Percentiles rank a stretch among this genome's conserved stretches.
These are phyloP conservation scores for Girardinichthys multiradiatus DNA, from an alignment of 2,113 vertebrate genomes.

Conservation along the genomic window DNA sequence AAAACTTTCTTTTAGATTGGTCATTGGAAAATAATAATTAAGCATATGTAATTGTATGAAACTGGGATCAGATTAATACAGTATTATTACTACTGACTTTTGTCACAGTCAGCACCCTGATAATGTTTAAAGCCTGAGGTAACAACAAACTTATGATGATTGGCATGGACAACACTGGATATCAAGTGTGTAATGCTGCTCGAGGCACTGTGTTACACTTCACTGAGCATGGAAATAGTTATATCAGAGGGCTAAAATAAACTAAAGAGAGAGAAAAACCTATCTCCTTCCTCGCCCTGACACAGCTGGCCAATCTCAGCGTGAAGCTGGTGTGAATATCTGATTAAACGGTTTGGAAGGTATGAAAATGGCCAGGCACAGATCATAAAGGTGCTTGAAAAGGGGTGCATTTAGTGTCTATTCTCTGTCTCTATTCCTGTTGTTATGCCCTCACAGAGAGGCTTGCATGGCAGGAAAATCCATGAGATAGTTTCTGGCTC, in stretches of 20 bases:
- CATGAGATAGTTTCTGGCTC: not conserved
- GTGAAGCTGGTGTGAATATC: conserved; percentile 9
- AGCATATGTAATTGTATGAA: not conserved
- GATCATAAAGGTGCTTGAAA: not conserved
- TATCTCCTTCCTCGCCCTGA: not conserved
- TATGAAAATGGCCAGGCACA: not conserved
- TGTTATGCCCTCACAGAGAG: not conserved
- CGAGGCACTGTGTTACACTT: not conserved
- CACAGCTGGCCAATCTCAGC: not conserved
- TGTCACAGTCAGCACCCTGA: not conserved
- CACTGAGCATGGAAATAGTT: not conserved
- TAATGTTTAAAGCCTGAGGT: not conserved
- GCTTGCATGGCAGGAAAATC: not conserved
- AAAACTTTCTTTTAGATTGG: too few species aligned
- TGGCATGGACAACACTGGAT: not conserved
- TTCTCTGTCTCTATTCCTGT: not conserved
- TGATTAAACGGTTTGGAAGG: not conserved
- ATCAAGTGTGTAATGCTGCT: not conserved
- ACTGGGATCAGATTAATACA: not conserved
- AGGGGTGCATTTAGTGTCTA: not conserved
- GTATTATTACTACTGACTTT: not conserved
- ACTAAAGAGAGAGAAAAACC: not conserved
- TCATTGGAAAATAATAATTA: not conserved
- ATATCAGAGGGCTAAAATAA: not conserved
- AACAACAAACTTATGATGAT: not conserved